These are phyloP conservation scores for Eilema depressum DNA, from an alignment of 2,888 invertebrate genomes.

Conservation along the genomic window DNA sequence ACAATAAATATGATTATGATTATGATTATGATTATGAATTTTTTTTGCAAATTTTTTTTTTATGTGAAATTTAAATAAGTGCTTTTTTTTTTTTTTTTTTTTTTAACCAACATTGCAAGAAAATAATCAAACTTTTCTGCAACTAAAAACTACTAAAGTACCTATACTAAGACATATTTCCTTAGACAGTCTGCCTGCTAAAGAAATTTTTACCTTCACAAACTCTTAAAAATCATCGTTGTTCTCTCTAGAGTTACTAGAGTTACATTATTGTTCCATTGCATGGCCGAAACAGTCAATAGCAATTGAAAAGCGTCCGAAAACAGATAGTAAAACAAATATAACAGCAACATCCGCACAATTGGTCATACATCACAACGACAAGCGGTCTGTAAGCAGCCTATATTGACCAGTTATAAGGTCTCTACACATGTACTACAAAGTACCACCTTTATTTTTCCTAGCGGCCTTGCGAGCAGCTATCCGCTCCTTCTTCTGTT, in stretches of 20 bases:
- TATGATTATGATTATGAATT: no score
- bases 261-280: not conserved
- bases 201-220: not conserved
- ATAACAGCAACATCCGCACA: not conserved
- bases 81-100: no score
- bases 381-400: conserved; percentile 4
- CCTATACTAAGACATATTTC: not conserved
- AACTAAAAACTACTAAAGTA: not conserved
- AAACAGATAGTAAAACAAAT: not conserved
- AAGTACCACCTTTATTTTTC: conserved; percentile 78
- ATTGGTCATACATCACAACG: not conserved
- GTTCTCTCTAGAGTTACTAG: no score
- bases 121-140: not conserved
- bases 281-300: not conserved
- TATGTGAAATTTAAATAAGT: not conserved
- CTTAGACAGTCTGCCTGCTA: not conserved
- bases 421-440: conserved; percentile 16
- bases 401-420: not conserved
- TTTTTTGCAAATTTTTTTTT: no score
- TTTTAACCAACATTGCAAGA: not conserved
- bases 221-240: no score
- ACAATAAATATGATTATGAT: no score
- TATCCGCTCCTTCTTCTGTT: conserved; percentile 89
- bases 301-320: not conserved
- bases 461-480: conserved; percentile 86